Evolutionary conservation across 2,113 vertebrate species (phyloP).

Genomic region (Triplophysa tibetana): DNA sequence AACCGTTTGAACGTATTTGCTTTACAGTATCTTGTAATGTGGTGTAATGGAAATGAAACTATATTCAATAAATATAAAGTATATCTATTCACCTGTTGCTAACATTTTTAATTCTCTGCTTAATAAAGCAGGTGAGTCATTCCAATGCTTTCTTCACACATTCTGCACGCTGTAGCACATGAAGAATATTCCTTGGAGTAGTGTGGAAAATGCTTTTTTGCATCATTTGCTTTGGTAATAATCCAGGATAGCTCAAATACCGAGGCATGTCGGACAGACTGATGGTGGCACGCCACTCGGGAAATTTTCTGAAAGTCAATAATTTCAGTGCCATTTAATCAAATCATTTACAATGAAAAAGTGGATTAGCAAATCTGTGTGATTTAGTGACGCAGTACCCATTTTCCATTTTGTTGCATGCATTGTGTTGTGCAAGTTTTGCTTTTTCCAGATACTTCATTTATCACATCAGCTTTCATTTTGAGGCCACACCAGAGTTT

Average conservation of each 20-base stretch:
- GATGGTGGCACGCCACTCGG: slow-evolving; percentile 44
- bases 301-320: slow-evolving; percentile 45
- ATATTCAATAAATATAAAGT: slow-evolving; percentile 42
- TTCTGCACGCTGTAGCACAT: neutral
- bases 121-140: slow-evolving; percentile 1
- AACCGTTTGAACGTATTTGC: slow-evolving; percentile 22
- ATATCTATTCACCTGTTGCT: slow-evolving; percentile 39
- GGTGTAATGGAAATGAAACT: slow-evolving; percentile 59
- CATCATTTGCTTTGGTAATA: slow-evolving; percentile 60
- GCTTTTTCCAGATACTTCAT: neutral
- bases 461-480: slow-evolving; percentile 4
- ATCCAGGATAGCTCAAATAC: slow-evolving; percentile 59
- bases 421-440: slow-evolving; percentile 5
- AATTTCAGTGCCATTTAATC: neutral
- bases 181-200: slow-evolving; percentile 34
- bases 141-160: neutral
- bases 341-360: slow-evolving; percentile 9
- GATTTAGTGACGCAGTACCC: no score
- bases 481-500: neutral
- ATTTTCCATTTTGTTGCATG: neutral
- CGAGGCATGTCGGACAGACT: slow-evolving; percentile 47
- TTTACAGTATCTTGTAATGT: slow-evolving; percentile 51
- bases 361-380: neutral
- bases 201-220: slow-evolving; percentile 48
- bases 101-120: slow-evolving; percentile 22